A percentile compares a stretch with the other conserved stretches of the same genome.
phyloP scores from a whole-genome alignment of 2,113 vertebrate species.

The Galbula dea region DNA sequence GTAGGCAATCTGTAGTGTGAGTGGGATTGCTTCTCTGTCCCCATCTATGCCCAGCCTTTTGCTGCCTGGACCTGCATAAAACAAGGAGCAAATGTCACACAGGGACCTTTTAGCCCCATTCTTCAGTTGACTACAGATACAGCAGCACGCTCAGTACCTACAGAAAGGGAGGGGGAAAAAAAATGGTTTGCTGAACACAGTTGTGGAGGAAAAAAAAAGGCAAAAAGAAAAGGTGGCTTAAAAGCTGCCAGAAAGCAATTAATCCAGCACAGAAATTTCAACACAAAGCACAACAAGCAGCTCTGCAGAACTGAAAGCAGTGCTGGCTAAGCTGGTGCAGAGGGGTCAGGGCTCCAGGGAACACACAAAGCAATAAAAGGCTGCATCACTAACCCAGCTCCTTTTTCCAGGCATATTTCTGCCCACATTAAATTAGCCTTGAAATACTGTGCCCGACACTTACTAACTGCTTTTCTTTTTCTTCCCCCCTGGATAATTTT shows the following conservation, averaged over 20 bases:
- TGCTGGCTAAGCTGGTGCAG: neutral
- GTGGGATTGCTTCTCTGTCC: slow-evolving; percentile 91
- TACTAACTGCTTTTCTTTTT: too few species aligned
- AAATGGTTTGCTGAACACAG: neutral
- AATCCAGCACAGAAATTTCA: neutral
- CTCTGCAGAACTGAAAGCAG: neutral
- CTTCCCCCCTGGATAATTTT: neutral
- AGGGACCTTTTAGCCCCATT: neutral
- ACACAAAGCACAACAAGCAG: neutral
- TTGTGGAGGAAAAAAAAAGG: neutral
- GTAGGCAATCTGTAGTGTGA: slow-evolving; percentile 89
- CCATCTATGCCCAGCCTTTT: slow-evolving; percentile 95
- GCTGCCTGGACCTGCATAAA: slow-evolving; percentile 83
- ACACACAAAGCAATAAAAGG: neutral
- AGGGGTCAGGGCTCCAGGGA: neutral
- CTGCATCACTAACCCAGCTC: neutral
- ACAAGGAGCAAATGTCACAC: neutral
- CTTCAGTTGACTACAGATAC: neutral
- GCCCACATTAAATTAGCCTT: neutral
- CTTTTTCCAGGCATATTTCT: neutral
- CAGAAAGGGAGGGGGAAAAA: neutral
- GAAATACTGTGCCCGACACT: neutral
- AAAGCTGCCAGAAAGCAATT: neutral
- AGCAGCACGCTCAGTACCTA: neutral
- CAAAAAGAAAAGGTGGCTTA: neutral